Conservation (phyloP, 2,113 vertebrate species). For the Dasyprocta punctata region DNA sequence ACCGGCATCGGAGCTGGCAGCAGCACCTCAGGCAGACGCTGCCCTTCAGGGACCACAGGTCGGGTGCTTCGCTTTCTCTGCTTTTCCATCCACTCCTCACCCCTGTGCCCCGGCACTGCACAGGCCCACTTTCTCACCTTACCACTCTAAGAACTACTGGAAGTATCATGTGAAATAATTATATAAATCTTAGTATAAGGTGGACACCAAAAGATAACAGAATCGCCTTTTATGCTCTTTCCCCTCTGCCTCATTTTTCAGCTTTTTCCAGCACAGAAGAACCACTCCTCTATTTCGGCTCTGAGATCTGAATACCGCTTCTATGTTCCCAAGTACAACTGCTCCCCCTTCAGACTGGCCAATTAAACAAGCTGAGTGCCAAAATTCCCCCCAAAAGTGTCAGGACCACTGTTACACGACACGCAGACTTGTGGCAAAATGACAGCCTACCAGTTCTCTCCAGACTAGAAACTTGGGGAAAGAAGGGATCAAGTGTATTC, state of each 20-base stretch:
- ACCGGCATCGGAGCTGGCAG: neutral
- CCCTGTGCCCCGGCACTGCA: neutral
- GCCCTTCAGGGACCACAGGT: rapidly evolving
- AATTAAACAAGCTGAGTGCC: neutral
- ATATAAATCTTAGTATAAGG: neutral
- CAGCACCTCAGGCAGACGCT: neutral
- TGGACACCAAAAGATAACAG: neutral
- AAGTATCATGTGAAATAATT: neutral
- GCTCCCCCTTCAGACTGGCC: neutral
- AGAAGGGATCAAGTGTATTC: neutral
- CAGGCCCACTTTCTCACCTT: neutral
- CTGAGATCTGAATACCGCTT: neutral
- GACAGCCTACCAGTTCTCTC: conserved; percentile 6
- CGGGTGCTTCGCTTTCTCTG: no score
- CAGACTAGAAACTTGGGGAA: neutral
- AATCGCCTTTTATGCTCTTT: neutral
- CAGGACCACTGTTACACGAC: neutral
- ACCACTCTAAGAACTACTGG: neutral
- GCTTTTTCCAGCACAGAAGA: neutral
- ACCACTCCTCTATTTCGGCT: neutral
- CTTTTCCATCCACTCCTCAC: neutral
- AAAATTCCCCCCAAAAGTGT: neutral
- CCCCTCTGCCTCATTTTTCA: neutral
- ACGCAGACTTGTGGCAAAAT: neutral
- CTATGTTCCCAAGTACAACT: neutral